Percentiles rank a stretch among this genome's conserved stretches.
phyloP scores from a whole-genome alignment of 2,797 vertebrate genomes.

The Sternarchorhynchus goeldii region DNA sequence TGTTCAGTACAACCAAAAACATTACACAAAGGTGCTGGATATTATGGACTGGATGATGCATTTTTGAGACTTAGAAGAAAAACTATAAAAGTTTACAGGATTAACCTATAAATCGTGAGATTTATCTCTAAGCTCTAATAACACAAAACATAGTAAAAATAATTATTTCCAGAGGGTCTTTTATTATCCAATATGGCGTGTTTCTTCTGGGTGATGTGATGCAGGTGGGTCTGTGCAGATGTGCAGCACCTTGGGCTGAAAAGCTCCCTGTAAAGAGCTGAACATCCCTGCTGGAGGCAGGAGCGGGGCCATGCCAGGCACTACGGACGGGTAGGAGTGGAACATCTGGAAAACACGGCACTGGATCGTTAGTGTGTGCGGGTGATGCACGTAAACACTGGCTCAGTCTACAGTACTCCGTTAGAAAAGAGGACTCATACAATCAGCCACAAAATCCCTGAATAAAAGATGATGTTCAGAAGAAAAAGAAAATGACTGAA shows the following conservation, averaged over 20 bases:
- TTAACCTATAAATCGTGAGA: background rate
- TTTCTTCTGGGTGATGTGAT: conserved; percentile 1
- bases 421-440: too few species aligned
- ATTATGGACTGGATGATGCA: too few species aligned
- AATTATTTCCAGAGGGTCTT: background rate
- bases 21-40: too few species aligned
- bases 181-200: background rate
- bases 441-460: background rate
- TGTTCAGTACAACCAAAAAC: too few species aligned
- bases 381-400: conserved; percentile 8
- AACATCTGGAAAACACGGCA: conserved; percentile 82
- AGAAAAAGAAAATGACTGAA: background rate
- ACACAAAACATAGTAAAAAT: background rate
- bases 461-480: conserved; percentile 19
- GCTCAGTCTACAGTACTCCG: conserved; percentile 1
- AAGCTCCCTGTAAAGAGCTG: conserved; percentile 96
- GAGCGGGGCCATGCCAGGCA: conserved; percentile 96
- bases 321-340: conserved; percentile 94
- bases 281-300: conserved; percentile 96
- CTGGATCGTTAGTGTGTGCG: conserved; percentile 35
- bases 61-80: conserved; percentile 5
- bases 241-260: conserved; percentile 91
- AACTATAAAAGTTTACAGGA: background rate
- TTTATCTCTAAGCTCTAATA: background rate
- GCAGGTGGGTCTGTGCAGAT: conserved; percentile 2